Percentiles rank a stretch among this genome's conserved stretches.
phyloP scores from a whole-genome alignment of 2,797 vertebrate genomes.

The Eleutherodactylus coqui region DNA sequence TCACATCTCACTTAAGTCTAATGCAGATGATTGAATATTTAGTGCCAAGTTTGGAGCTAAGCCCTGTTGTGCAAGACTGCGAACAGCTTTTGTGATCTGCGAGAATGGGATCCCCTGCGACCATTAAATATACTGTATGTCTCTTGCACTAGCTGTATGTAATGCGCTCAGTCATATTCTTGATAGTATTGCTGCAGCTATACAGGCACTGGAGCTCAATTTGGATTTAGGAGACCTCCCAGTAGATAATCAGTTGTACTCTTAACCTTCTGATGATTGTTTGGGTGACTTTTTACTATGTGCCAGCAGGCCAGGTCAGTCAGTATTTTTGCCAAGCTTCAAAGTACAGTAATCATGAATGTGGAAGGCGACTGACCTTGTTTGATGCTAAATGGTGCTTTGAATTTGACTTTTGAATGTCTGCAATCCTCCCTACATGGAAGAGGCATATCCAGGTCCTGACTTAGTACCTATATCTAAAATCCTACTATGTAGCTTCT shows the following conservation, averaged over 20 bases:
- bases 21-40: background rate
- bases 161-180: background rate
- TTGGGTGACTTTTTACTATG: background rate
- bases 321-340: slow-evolving; percentile 13
- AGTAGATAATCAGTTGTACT: slow-evolving; percentile 21
- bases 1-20: background rate
- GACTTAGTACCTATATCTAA: slow-evolving; percentile 60
- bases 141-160: background rate
- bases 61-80: background rate
- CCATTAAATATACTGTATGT: too few species aligned
- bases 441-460: slow-evolving; percentile 49
- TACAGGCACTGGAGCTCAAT: background rate
- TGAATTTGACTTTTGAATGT: slow-evolving; percentile 32
- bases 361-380: slow-evolving; percentile 36
- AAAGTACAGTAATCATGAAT: slow-evolving; percentile 31
- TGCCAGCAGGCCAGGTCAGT: background rate
- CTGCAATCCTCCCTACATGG: slow-evolving; percentile 34
- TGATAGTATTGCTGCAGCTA: background rate
- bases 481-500: slow-evolving; percentile 65
- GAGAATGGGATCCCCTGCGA: too few species aligned
- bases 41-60: background rate
- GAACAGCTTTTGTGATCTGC: too few species aligned
- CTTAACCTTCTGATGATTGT: slow-evolving; percentile 29
- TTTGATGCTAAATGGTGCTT: slow-evolving; percentile 34
- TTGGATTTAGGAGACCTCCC: slow-evolving; percentile 1